Conservation (phyloP, 2,888 invertebrate species). For the Isotomurus palustris region DNA sequence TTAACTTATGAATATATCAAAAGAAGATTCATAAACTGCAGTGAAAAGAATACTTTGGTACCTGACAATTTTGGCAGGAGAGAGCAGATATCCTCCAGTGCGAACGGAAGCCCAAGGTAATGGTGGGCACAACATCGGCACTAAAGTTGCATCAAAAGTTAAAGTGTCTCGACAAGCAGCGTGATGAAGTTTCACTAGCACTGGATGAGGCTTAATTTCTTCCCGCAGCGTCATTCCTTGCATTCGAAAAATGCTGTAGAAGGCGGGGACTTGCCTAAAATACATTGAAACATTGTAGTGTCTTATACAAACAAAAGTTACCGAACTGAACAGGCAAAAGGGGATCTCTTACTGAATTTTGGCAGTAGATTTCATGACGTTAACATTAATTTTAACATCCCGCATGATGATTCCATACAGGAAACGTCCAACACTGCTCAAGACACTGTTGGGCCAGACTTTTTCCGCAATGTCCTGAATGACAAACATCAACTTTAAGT, state of each 20-base stretch:
- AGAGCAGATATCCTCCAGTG: constrained; percentile 71
- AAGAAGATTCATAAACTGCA: background rate
- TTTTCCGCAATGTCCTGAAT: constrained; percentile 51
- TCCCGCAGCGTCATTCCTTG: constrained; percentile 48
- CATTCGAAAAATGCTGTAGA: constrained; percentile 71
- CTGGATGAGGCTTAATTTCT: constrained; percentile 75
- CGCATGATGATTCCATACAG: constrained; percentile 80
- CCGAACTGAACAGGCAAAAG: background rate
- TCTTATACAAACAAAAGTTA: constrained; percentile 18
- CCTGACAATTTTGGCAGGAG: constrained; percentile 61
- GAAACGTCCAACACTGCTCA: constrained; percentile 70
- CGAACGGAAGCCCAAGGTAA: constrained; percentile 71
- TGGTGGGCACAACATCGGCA: constrained; percentile 79
- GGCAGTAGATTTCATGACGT: constrained; percentile 59
- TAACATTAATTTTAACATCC: constrained; percentile 76
- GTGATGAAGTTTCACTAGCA: constrained; percentile 63
- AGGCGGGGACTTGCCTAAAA: constrained; percentile 66
- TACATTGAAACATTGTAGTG: too few relatives aligned
- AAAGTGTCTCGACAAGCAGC: constrained; percentile 65
- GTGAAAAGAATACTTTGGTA: constrained; percentile 43
- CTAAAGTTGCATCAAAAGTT: constrained; percentile 63
- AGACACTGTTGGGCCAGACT: constrained; percentile 64
- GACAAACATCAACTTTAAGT: background rate
- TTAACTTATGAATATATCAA: constrained; percentile 11
- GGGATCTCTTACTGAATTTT: constrained; percentile 50